Evolutionary conservation across 2,113 vertebrate species (phyloP), one percentile per base, ranked within the genome.

Genomic region (Neolamprologus brichardi): DNA sequence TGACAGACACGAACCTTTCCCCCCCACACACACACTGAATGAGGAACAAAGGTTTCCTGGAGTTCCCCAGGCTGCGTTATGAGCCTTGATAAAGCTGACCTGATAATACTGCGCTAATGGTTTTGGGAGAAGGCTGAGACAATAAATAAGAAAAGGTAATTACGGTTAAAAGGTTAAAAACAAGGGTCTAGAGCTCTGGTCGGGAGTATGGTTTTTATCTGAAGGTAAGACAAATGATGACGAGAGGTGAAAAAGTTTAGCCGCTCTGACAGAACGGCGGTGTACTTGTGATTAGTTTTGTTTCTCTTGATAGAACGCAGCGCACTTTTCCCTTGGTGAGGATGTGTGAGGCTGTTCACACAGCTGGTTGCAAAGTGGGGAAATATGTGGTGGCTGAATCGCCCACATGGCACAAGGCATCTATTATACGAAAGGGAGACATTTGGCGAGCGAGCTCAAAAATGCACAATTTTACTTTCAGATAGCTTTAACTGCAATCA

Each of bases 21-120:
- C 17, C 15, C 2, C 6, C 52, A 1, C 54, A 56, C 13, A 37
- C 52, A 84, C 37, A 49, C 90, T 37, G 46, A 89, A 52, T 4
- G n/a, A 85, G 83, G 54, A 81, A 39, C 79, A 51, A 67, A 88
- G 85, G 84, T 87, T 84, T 85, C 34, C 41, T 60, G 56, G 79
- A 88, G 90, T 81, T 78, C 80, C 75, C 56, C 18, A 86, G 86
- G 84, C 87, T 84, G 78, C 46, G 2, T 88, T 89, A 84, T 87
- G 67, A 81, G 87, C 51, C 82, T 67, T 83, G 84, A 92, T 91
- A 82, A 53, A 85, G 87, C 15, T 90, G 52, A 87, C 84, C 91
- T 92, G 94, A 93, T 94, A 93, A 94, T 95, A 95, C 91, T 93
- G 84, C 83, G 83, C 88, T 90, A 93, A 92, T 91, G 95, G 87